Evolutionary conservation across 1,140 invertebrate species (phyloP).

Genomic region (Epicauta chinensis): DNA sequence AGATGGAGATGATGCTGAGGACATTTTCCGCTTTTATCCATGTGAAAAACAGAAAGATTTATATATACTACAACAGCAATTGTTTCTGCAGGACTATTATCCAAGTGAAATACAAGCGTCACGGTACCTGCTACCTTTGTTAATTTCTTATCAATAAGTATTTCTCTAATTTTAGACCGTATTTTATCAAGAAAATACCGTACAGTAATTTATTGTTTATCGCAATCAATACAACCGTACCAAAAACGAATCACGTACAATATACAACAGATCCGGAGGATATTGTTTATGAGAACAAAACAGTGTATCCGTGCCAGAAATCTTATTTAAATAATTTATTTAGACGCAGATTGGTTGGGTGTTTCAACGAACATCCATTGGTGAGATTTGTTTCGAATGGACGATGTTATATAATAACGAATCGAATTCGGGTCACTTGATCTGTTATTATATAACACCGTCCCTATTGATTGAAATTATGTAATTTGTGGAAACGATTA

Average conservation of each 20-base stretch:
- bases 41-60: constrained; percentile 62
- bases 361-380: constrained; percentile 65
- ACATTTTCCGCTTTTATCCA: constrained; percentile 39
- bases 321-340: constrained; percentile 60
- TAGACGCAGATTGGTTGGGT: constrained; percentile 59
- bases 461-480: constrained; percentile 6
- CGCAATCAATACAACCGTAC: constrained; percentile 53
- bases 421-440: no score
- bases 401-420: no score
- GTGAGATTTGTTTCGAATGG: constrained; percentile 43
- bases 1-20: constrained; percentile 36
- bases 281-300: constrained; percentile 42
- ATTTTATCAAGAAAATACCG: constrained; percentile 63
- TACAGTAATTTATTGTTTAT: constrained; percentile 76
- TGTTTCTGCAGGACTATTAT: constrained; percentile 46
- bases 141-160: no score
- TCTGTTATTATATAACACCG: no score
- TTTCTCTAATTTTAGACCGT: constrained; percentile 50
- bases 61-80: constrained; percentile 59
- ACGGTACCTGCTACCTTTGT: constrained; percentile 15
- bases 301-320: constrained; percentile 63
- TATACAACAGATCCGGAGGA: constrained; percentile 42
- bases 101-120: constrained; percentile 29
- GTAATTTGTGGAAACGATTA: constrained; percentile 21
- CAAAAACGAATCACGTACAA: constrained; percentile 5